Conservation (phyloP, 1,140 invertebrate genomes). For the Hyles vespertilio region DNA sequence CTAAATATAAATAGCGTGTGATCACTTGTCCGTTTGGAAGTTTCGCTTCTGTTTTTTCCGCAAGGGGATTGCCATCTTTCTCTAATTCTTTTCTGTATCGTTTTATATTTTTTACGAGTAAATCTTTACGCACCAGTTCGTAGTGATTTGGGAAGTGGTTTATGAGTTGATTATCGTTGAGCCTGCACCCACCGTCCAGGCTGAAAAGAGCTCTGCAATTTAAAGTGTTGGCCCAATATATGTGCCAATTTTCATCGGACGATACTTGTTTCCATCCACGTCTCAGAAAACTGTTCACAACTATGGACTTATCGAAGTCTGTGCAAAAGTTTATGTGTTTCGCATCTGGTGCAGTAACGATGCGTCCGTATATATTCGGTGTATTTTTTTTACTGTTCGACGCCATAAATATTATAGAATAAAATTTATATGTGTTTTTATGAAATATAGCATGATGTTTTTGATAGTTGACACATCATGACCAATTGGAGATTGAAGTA, state of each 20-base stretch:
- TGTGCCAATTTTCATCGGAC: slow-evolving; percentile 96
- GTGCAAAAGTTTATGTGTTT: slow-evolving; percentile 87
- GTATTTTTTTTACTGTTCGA: slow-evolving; percentile 14
- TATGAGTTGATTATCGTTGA: slow-evolving; percentile 92
- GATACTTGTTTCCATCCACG: slow-evolving; percentile 93
- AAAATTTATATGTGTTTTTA: no score
- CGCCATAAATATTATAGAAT: background rate
- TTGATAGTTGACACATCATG: no score
- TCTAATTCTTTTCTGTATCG: slow-evolving; percentile 94
- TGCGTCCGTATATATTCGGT: slow-evolving; percentile 11
- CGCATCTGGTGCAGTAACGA: background rate
- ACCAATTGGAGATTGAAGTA: no score
- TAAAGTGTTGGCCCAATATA: slow-evolving; percentile 95
- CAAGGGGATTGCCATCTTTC: slow-evolving; percentile 90
- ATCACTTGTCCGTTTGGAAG: slow-evolving; percentile 80
- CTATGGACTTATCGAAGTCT: slow-evolving; percentile 95
- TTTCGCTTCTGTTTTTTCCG: slow-evolving; percentile 79
- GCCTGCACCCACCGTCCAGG: slow-evolving; percentile 91
- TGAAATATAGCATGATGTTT: no score
- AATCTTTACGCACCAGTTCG: slow-evolving; percentile 94
- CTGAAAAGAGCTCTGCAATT: slow-evolving; percentile 93
- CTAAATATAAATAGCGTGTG: slow-evolving; percentile 87
- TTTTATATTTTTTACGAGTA: slow-evolving; percentile 97
- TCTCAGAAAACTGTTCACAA: slow-evolving; percentile 94
- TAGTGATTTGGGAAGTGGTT: slow-evolving; percentile 97